Evolutionary conservation across 2,888 invertebrate species (phyloP), one percentile per base, ranked within the genome.

Genomic region (Heteromurus nitidus): DNA sequence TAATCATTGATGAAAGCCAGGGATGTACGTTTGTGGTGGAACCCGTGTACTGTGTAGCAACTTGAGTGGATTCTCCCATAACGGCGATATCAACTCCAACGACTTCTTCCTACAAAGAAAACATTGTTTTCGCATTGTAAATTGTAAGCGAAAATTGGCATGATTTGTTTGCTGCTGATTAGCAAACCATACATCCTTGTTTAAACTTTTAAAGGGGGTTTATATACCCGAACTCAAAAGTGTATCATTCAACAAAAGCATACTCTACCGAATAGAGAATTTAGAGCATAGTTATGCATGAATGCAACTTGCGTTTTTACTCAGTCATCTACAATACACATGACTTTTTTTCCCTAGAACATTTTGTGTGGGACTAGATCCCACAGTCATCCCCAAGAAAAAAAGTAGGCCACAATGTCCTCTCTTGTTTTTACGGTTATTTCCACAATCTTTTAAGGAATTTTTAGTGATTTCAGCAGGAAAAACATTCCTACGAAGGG

Each of bases 11-110:
- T 72, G 98, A 99, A 30, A 99, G 93, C 94, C 96, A 97, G 9
- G 99, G 99, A 91, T 99, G 99, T 82, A 99, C 99, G 90, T 98
- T 98, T 83, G 98, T 98, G 72, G 99, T 99, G 87, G 99, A 99
- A 69, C 98, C 97, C 0, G 96, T 97, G 91, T 99, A 98, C 82
- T 95, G 94, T 85, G 89, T 87, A 18, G 89, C 89, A 16, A 92
- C 92, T 0, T 93, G 92, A 0, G 93, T 92, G 0, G 92, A 92
- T 0, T 91, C 93, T 64, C 92, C 93, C 47, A 90, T 89, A 20
- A 77, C 76, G 11, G 79, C 87, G 18, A 64, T 74, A 3, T 36
- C 79, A 11, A 65, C 69, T 42, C 76, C 82, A 18, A 16, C 36
- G 26, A 67, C 24, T 60, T 77, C 83, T 69, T 87, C 88, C 85